Evolutionary conservation across 2,113 vertebrate genomes (phyloP).

Genomic region (Petrocephalus microphthalmus): DNA sequence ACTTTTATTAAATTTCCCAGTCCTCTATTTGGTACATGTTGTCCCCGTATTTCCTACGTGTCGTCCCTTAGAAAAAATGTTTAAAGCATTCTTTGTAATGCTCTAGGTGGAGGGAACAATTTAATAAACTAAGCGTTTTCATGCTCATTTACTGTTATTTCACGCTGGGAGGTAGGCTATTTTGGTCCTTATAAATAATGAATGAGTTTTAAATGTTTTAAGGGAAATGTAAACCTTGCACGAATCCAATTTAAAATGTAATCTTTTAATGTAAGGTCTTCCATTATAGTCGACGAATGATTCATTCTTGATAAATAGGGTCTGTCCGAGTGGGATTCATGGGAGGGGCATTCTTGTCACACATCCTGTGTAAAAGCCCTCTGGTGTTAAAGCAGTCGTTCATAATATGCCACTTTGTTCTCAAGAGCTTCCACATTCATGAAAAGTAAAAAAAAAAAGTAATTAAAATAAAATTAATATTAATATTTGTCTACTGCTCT

Average conservation of each 20-base stretch:
- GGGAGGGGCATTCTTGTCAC: neutral
- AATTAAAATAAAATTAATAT: no score
- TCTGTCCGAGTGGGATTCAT: neutral
- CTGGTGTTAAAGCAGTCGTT: neutral
- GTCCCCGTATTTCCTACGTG: neutral
- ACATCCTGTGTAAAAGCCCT: neutral
- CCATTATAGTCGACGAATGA: neutral
- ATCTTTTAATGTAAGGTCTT: neutral
- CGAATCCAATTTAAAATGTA: neutral
- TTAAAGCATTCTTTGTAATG: neutral
- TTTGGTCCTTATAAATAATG: neutral
- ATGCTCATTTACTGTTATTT: neutral
- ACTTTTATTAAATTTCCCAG: neutral
- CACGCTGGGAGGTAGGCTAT: neutral
- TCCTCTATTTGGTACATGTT: neutral
- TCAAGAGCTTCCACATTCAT: neutral
- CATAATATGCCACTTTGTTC: neutral
- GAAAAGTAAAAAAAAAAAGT: no score
- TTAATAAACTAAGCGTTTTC: neutral
- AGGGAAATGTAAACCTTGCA: neutral
- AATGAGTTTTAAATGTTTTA: neutral
- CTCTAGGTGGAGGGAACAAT: neutral
- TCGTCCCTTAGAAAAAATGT: neutral
- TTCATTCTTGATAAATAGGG: neutral
- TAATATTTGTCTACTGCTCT: no score